A percentile compares a stretch with the other conserved stretches of the same genome.
phyloP scores from a whole-genome alignment of 2,113 vertebrate genomes.

The Xiphophorus hellerii region DNA sequence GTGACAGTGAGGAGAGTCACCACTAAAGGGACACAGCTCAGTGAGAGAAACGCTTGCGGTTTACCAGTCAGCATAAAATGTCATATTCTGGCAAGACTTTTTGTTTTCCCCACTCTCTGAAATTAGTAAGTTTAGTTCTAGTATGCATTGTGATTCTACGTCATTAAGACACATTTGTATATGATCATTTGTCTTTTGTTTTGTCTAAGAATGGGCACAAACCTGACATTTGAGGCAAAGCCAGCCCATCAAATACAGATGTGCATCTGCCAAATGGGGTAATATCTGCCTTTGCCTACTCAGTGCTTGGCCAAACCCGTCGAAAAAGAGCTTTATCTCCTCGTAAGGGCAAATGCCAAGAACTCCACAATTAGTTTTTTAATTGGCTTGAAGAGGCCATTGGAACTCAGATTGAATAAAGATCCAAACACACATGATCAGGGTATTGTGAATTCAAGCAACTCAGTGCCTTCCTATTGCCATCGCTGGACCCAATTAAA shows the following conservation, averaged over 20 bases:
- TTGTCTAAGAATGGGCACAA: slow-evolving; percentile 1
- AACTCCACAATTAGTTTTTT: background rate
- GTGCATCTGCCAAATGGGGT: slow-evolving; percentile 17
- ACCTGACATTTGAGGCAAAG: slow-evolving; percentile 8
- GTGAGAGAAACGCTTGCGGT: slow-evolving; percentile 4
- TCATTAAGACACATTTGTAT: background rate
- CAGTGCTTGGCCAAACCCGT: background rate
- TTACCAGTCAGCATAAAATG: background rate
- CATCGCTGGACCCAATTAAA: too few species aligned
- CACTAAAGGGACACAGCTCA: background rate
- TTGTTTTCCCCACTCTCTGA: background rate
- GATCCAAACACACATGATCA: too few species aligned
- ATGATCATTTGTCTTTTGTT: background rate
- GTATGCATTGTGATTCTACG: background rate
- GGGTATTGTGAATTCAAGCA: too few species aligned
- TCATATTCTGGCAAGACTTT: background rate
- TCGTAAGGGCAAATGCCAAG: background rate
- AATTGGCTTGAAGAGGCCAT: too few species aligned
- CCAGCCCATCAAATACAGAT: slow-evolving; percentile 9
- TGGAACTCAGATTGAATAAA: too few species aligned
- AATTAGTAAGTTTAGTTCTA: background rate
- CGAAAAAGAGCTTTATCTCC: background rate
- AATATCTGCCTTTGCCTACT: slow-evolving; percentile 16
- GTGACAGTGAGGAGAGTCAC: slow-evolving; percentile 36
- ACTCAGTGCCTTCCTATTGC: too few species aligned